Conservation (phyloP, 2,888 invertebrate genomes). For the Troides helena region DNA sequence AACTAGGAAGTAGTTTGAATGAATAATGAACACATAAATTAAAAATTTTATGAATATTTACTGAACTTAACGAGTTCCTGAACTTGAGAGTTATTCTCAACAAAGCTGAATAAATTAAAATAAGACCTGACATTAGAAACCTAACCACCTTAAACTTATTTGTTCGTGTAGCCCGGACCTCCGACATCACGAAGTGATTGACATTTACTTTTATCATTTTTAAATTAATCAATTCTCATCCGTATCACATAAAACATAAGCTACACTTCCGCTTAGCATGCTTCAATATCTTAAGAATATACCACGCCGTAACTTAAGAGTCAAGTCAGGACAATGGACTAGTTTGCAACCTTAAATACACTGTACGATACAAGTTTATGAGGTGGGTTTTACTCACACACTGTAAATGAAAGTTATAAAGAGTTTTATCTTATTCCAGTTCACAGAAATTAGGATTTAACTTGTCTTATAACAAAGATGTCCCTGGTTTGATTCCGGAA, state of each 20-base stretch:
- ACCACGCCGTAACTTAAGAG: slow-evolving; percentile 8
- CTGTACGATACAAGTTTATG: slow-evolving; percentile 6
- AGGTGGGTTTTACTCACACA: slow-evolving; percentile 6
- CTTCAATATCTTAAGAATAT: slow-evolving; percentile 5
- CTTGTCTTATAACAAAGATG: too few relatives aligned
- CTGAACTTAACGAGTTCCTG: slow-evolving; percentile 10
- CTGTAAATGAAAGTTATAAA: slow-evolving; percentile 10
- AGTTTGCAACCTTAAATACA: slow-evolving; percentile 20
- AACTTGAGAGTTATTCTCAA: slow-evolving; percentile 14
- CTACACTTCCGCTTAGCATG: slow-evolving; percentile 3
- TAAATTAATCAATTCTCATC: neutral
- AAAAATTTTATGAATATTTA: neutral
- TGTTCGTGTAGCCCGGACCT: slow-evolving; percentile 22
- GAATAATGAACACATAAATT: slow-evolving; percentile 1
- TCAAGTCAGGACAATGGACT: slow-evolving; percentile 27
- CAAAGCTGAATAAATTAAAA: slow-evolving; percentile 17
- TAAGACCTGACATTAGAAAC: slow-evolving; percentile 23
- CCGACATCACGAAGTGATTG: slow-evolving; percentile 23
- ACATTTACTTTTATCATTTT: slow-evolving; percentile 19
- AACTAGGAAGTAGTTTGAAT: neutral
- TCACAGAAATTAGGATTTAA: too few relatives aligned
- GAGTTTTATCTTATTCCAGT: neutral
- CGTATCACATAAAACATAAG: neutral
- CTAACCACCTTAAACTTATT: slow-evolving; percentile 22
- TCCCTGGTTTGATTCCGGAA: too few relatives aligned